Base-by-base conservation (phyloP, 1,140 invertebrate genomes). In the Aethina tumida region DNA sequence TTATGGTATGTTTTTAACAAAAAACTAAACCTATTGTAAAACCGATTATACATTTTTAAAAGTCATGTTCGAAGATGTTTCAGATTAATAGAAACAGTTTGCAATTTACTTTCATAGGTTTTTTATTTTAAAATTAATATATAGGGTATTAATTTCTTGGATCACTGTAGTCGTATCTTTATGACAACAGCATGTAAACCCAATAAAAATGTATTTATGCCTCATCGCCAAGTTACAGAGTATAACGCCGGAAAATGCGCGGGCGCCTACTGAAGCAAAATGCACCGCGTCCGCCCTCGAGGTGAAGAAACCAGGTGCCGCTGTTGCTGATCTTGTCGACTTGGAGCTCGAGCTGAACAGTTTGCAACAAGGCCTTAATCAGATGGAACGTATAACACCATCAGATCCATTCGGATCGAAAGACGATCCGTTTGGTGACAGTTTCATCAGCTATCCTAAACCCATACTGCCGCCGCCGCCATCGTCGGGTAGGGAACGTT, bases 331-430 rank as follows among this genome's bases (percentile, higher is more conserved):
- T 66, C 66, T 97, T 41, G 77, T 97, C 12, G 91, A 96, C 66
- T 67, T 97, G 40, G 90, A 97, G 61, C 83, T 89, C 58, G 91
- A 96, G 67, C 66, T 96, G 35, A 86, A 82, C 47, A 89, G 81
- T 32, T 71, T 97, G 47, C 81, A 94, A 60, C 77, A 90, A 49
- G 86, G 86, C 4, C 79, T 92, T 38, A 79, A 81, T 46, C 84
- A 90, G 58, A 84, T 90, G 72, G 84, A 89, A 56, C 77, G 82
- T 36, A 81, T 86, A 17, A 87, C 83, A 4, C 84, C 84, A 4
- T 82, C 80, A 9, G 75, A 78, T 57, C 69, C 69, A 27, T 66
- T 69, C 45, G 60, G 67, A 8, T 63, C 66, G 2, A 65, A 58
- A 42, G 73, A 75, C 43, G 75, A 76, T 46, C 63, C 65, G 15